These are phyloP conservation scores for Yasuhikotakia modesta DNA, from an alignment of 2,797 vertebrate species.

Conservation along the genomic window DNA sequence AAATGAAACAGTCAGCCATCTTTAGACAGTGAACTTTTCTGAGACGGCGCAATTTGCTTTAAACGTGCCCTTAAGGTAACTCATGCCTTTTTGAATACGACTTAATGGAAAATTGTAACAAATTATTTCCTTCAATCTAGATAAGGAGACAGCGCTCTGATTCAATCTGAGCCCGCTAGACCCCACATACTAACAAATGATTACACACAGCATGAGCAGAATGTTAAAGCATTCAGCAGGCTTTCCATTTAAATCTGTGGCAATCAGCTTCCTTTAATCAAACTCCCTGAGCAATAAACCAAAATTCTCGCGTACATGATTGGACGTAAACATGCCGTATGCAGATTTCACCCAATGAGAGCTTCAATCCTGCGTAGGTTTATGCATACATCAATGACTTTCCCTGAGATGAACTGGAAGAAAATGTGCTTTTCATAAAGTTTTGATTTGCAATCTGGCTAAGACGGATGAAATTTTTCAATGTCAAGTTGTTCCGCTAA, in stretches of 20 bases:
- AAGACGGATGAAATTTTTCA: constrained; percentile 87
- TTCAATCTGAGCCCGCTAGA: constrained; percentile 39
- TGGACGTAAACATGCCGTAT: constrained; percentile 20
- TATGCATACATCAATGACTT: constrained; percentile 51
- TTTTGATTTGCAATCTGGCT: constrained; percentile 89
- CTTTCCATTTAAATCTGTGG: constrained; percentile 39
- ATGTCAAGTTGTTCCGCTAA: constrained; percentile 87
- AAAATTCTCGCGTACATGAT: constrained; percentile 27
- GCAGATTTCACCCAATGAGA: not conserved
- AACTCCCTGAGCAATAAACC: constrained; percentile 35
- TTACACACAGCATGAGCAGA: constrained; percentile 44
- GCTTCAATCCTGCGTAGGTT: constrained; percentile 1
- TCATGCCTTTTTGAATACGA: constrained; percentile 40
- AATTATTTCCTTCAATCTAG: constrained; percentile 51
- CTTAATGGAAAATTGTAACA: constrained; percentile 51
- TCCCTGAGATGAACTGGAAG: constrained; percentile 75
- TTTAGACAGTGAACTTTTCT: constrained; percentile 28
- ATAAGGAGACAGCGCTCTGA: constrained; percentile 43
- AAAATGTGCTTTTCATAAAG: constrained; percentile 83
- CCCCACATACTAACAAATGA: constrained; percentile 51
- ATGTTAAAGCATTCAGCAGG: constrained; percentile 40
- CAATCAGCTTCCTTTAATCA: constrained; percentile 52
- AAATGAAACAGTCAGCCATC: constrained; percentile 14
- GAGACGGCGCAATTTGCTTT: constrained; percentile 23
- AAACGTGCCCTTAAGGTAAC: constrained; percentile 42